Base-by-base conservation (phyloP, 2,797 vertebrate genomes). In the Hydrolagus colliei region DNA sequence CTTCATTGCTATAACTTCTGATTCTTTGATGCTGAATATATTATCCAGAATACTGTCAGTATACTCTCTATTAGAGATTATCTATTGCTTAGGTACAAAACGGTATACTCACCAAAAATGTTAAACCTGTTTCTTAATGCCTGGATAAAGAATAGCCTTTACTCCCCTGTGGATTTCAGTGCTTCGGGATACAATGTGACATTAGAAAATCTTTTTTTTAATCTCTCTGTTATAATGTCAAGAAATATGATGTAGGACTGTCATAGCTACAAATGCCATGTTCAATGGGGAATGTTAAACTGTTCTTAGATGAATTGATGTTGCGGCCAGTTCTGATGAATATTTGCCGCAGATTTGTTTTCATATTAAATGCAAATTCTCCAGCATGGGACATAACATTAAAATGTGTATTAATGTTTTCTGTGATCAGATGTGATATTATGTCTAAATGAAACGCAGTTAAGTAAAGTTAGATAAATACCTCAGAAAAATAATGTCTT, bases 401-500 rank as follows among this genome's bases (percentile, higher is more conserved):
- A 77, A 59, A 77, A 77, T 61, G 75, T 59, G 41, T 61, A 18
- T 1, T 61, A 59, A 82, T 82, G 9, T 68, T 82, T 82, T 63
- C 78, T 13, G 61, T 27, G 61, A 77, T 8, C 41, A 16, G 13
- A 20, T 82, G 10, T 79, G 77, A 79, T 65, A 27, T n/a, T 61
- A 78, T 78, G n/a, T 59, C 27, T 79, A 65, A 79, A 65, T 65
- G 62, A 63, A 22, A 22, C 9, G 12, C 67, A 68, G 11, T 13
- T 2, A 52, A 52, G 41, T 52, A 52, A 52, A 41, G 68, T 11
- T 71, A 35, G 67, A 71, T 67, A 84, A 84, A 68, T 35, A 16
- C 41, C 41, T 68, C 63, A 11, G 16, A 10, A 84, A 84, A 84
- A 71, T 84, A 71, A 84, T 84, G 65, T 35, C 32, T 77, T 77